phyloP scores from a whole-genome alignment of 2,113 vertebrate genomes.

The Tragelaphus scriptus region DNA sequence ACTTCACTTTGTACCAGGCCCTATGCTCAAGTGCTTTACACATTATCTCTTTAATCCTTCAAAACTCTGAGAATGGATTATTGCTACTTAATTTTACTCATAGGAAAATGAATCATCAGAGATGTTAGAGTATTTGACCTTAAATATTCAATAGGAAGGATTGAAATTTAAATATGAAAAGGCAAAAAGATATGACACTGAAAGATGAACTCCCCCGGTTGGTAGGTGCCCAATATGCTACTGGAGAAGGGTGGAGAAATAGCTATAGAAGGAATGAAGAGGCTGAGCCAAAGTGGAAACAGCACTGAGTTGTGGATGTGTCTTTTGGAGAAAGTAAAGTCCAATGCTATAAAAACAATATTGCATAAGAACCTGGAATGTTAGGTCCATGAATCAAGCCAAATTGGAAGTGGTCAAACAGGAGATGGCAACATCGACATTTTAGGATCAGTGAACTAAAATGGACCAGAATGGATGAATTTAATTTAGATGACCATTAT shows the following conservation, averaged over 20 bases:
- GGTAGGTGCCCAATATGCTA: background rate
- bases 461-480: background rate
- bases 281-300: background rate
- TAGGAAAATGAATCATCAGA: background rate
- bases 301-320: background rate
- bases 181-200: background rate
- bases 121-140: background rate
- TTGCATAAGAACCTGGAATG: background rate
- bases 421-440: background rate
- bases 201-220: background rate
- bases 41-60: background rate
- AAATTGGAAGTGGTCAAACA: background rate
- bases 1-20: background rate
- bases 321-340: background rate
- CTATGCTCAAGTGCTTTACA: background rate
- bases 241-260: background rate
- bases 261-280: background rate
- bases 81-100: background rate
- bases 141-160: no score
- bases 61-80: background rate
- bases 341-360: background rate
- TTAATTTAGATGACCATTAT: background rate
- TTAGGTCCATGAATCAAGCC: background rate
- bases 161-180: no score
- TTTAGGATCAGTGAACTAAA: background rate